phyloP scores from a whole-genome alignment of 2,797 vertebrate species.

The Todus mexicanus region DNA sequence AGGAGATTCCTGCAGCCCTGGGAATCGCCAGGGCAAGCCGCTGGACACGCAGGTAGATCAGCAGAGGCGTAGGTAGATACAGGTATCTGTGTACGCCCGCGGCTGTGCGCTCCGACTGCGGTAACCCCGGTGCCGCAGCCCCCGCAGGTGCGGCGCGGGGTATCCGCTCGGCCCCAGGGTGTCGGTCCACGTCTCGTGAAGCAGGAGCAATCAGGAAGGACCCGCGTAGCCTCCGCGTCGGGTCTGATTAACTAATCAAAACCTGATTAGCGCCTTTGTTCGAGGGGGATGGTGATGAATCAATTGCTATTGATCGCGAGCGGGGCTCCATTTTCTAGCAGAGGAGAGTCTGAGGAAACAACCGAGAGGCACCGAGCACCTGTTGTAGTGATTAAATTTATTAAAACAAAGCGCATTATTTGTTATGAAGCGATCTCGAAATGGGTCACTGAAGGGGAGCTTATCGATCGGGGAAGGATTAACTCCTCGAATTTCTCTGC shows the following conservation, averaged over 20 bases:
- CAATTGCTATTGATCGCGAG: slow-evolving; percentile 38
- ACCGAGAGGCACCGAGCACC: slow-evolving; percentile 65
- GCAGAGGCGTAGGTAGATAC: not conserved
- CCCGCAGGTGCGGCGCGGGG: not conserved
- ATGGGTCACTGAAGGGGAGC: slow-evolving; percentile 74
- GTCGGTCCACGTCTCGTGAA: not conserved
- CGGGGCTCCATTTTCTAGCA: slow-evolving; percentile 7
- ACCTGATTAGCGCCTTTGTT: slow-evolving; percentile 61
- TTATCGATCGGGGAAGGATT: slow-evolving; percentile 75
- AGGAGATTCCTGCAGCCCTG: not conserved
- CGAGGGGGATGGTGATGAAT: slow-evolving; percentile 67
- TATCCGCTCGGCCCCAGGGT: not conserved
- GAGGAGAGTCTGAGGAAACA: slow-evolving; percentile 51
- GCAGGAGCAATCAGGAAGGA: not conserved
- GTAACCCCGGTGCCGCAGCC: not conserved
- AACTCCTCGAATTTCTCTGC: slow-evolving; percentile 72
- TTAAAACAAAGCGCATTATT: slow-evolving; percentile 71
- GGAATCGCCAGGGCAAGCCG: accelerated
- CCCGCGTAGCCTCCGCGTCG: not conserved
- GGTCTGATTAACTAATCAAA: slow-evolving; percentile 63
- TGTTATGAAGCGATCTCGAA: slow-evolving; percentile 72
- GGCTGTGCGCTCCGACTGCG: not conserved
- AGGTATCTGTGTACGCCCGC: too few relatives aligned
- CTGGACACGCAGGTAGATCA: not conserved
- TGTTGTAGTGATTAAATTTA: slow-evolving; percentile 70